Conservation (phyloP, 2,888 invertebrate genomes). For the Physocephala rufipes region DNA sequence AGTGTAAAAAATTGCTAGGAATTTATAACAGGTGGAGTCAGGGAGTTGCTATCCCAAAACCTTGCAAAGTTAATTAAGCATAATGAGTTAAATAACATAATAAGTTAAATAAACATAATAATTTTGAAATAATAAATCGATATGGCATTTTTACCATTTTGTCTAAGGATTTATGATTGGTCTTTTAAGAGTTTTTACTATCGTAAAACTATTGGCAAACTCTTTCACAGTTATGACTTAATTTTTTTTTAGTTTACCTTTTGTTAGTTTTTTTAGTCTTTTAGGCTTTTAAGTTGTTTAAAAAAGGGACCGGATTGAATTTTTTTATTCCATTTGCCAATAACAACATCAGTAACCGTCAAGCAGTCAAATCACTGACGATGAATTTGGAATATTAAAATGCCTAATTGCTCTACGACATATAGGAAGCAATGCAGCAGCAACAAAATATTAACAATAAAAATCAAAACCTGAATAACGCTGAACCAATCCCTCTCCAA, state of each 20-base stretch:
- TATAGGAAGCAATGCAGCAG: constrained; percentile 26
- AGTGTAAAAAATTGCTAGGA: constrained; percentile 5
- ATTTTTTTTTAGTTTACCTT: no score
- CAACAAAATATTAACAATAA: neutral
- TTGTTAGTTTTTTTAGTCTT: no score
- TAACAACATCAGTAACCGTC: constrained; percentile 13
- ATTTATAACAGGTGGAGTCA: neutral
- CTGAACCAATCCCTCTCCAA: neutral
- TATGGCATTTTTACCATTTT: no score
- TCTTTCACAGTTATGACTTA: neutral
- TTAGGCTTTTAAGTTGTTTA: constrained; percentile 4
- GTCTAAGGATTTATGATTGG: no score
- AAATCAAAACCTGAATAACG: neutral
- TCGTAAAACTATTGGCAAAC: neutral
- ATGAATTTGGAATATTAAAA: constrained; percentile 48
- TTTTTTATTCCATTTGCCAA: constrained; percentile 4
- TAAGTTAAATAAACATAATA: no score
- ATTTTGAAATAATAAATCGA: no score
- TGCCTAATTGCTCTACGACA: constrained; percentile 40
- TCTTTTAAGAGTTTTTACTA: neutral
- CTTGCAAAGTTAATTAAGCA: no score
- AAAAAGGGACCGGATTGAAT: neutral
- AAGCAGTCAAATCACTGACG: constrained; percentile 31
- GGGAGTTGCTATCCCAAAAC: neutral
- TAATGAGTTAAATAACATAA: no score